phyloP scores from a whole-genome alignment of 2,888 invertebrate genomes.

The Heteromyza rotundicornis region DNA sequence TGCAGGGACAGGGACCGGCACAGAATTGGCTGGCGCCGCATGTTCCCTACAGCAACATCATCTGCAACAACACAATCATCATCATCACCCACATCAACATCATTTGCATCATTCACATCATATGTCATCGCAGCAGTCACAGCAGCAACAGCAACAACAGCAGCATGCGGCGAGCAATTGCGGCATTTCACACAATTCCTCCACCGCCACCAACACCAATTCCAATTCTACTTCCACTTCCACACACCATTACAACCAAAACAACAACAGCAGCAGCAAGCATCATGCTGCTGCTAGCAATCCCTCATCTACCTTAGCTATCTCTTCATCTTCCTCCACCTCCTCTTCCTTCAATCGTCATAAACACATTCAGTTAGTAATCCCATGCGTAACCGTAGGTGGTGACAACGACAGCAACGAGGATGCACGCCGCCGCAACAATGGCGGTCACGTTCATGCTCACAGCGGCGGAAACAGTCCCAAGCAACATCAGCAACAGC shows the following conservation, averaged over 20 bases:
- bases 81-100: conserved; percentile 35
- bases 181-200: conserved; percentile 34
- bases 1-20: conserved; percentile 35
- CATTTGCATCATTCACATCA: conserved; percentile 31
- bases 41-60: conserved; percentile 27
- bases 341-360: conserved; percentile 38
- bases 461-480: conserved; percentile 45
- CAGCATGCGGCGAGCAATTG: conserved; percentile 26
- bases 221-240: conserved; percentile 59
- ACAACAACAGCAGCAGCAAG: conserved; percentile 25
- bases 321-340: conserved; percentile 16
- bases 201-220: conserved; percentile 37
- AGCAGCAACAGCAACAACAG: conserved; percentile 28
- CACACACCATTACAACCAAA: conserved; percentile 46
- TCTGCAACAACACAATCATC: conserved; percentile 32
- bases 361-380: conserved; percentile 73
- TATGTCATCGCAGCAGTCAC: conserved; percentile 22
- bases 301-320: conserved; percentile 30
- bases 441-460: conserved; percentile 44
- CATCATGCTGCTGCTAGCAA: conserved; percentile 22
- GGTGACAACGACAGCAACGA: conserved; percentile 76
- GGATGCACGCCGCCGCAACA: conserved; percentile 66
- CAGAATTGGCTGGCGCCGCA: conserved; percentile 30
- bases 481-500: conserved; percentile 33
- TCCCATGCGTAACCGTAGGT: conserved; percentile 79